Percentiles rank a stretch among this genome's conserved stretches.
Conservation (phyloP, 2,888 invertebrate species). For the Hetaerina titia region DNA sequence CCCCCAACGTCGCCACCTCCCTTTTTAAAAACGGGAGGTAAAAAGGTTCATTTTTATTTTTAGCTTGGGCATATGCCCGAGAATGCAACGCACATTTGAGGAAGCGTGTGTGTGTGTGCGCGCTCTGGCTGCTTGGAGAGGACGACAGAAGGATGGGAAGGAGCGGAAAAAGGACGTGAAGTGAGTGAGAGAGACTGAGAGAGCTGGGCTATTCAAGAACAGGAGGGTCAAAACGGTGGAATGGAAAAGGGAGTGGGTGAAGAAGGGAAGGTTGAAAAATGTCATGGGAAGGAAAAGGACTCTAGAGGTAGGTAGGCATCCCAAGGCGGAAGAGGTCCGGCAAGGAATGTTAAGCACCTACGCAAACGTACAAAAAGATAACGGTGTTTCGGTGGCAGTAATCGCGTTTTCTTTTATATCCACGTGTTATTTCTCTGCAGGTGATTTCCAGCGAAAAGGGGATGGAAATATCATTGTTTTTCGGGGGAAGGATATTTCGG, state of each 20-base stretch:
- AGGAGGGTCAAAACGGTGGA: background rate
- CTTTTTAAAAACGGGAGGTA: background rate
- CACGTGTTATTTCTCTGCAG: background rate
- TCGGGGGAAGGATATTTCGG: background rate
- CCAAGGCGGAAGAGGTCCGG: background rate
- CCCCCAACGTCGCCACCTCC: background rate
- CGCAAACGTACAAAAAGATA: background rate
- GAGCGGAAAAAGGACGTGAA: no score
- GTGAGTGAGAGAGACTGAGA: no score
- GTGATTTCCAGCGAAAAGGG: background rate
- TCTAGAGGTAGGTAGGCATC: background rate
- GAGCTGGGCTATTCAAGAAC: no score
- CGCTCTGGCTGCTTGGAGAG: no score
- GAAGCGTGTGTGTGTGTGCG: no score
- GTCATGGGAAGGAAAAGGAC: background rate
- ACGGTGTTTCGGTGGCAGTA: background rate
- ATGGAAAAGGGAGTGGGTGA: background rate
- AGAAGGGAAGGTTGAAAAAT: background rate
- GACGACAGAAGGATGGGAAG: background rate
- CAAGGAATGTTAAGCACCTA: conserved; percentile 12
- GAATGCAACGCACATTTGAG: background rate
- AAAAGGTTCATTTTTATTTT: conserved; percentile 32
- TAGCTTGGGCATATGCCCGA: background rate
- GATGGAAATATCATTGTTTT: background rate
- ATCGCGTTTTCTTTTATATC: background rate